Conservation (phyloP, 2,113 vertebrate genomes). For the Leptocoma aspasia region DNA sequence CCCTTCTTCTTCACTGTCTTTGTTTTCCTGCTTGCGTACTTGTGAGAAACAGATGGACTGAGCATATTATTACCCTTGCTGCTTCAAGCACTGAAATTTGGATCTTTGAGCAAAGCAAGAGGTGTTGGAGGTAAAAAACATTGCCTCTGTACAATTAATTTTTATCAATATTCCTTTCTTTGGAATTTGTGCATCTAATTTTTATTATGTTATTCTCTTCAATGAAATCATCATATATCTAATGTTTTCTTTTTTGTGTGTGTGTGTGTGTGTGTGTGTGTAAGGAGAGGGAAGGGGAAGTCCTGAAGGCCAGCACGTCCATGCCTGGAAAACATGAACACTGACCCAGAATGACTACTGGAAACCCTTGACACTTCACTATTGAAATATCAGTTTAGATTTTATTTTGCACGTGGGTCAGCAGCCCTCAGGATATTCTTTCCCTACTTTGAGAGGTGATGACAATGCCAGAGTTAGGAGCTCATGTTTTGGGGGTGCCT, state of each 20-base stretch:
- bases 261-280: neutral
- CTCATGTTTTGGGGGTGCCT: neutral
- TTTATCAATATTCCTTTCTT: neutral
- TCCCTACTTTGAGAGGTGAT: neutral
- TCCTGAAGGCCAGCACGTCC: neutral
- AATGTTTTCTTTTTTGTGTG: too few relatives aligned
- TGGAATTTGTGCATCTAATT: neutral
- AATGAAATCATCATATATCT: neutral
- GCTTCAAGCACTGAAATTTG: neutral
- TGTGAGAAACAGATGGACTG: neutral
- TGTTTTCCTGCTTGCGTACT: neutral
- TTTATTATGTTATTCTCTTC: neutral
- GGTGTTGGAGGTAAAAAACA: neutral
- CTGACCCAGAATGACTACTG: neutral
- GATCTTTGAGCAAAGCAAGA: neutral
- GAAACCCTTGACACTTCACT: neutral
- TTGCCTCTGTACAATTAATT: neutral
- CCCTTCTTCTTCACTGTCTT: neutral
- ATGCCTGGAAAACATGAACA: neutral
- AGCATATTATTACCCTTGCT: neutral
- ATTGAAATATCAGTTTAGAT: neutral
- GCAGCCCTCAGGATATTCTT: neutral
- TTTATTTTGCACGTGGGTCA: accelerated
- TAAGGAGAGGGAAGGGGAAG: neutral
- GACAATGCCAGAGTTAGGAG: neutral